phyloP scores from a whole-genome alignment of 2,888 invertebrate species.

The Aspidiotus destructor region DNA sequence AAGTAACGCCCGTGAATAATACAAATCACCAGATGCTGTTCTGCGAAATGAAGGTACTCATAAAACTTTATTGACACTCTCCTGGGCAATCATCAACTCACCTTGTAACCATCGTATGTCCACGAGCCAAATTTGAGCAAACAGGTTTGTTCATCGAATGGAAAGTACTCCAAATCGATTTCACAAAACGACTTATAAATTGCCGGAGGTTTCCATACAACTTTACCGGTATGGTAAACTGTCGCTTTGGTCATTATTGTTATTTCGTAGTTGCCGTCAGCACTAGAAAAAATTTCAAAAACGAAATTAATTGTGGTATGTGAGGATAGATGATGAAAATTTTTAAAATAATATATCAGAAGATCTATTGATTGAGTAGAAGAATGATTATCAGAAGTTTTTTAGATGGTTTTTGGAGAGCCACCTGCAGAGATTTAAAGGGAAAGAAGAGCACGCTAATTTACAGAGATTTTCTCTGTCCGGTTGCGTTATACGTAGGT shows the following conservation, averaged over 20 bases:
- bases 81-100: constrained; percentile 41
- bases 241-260: constrained; percentile 97
- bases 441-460: too few relatives aligned
- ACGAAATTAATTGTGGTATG: not conserved
- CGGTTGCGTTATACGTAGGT: too few relatives aligned
- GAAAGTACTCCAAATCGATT: constrained; percentile 90
- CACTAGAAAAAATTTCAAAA: constrained; percentile 50
- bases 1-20: too few relatives aligned
- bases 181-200: constrained; percentile 97
- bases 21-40: not conserved
- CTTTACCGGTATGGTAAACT: constrained; percentile 82
- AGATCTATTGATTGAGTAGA: too few relatives aligned
- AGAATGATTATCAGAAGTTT: too few relatives aligned
- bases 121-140: constrained; percentile 93
- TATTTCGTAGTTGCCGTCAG: constrained; percentile 95
- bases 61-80: too few relatives aligned
- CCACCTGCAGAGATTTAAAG: too few relatives aligned
- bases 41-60: too few relatives aligned
- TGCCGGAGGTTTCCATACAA: constrained; percentile 95
- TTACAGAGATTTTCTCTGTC: too few relatives aligned
- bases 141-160: constrained; percentile 89
- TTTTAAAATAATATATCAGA: not conserved
- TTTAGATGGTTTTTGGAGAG: too few relatives aligned
- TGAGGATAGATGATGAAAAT: not conserved
- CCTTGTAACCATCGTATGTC: constrained; percentile 92